A percentile compares a stretch with the other conserved stretches of the same genome.
phyloP scores from a whole-genome alignment of 2,113 vertebrate genomes.

The Fukomys damarensis region DNA sequence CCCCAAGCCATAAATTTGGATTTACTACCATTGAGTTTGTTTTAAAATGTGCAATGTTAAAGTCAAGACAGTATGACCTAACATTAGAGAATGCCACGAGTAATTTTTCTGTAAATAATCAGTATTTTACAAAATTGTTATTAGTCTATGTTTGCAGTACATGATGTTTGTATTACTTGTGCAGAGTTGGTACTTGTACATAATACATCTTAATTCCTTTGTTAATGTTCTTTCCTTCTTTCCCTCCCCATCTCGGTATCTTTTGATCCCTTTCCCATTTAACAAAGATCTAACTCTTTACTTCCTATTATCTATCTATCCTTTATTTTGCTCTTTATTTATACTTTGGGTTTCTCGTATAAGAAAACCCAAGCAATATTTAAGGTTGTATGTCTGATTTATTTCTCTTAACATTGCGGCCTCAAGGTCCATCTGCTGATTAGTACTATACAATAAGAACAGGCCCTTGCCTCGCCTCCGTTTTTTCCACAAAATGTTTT shows the following conservation, averaged over 20 bases:
- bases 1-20: background rate
- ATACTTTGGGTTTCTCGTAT: background rate
- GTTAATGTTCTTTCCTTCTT: background rate
- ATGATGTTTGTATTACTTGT: background rate
- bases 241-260: background rate
- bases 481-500: no score
- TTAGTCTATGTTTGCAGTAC: background rate
- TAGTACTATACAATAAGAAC: no score
- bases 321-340: background rate
- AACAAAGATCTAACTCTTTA: background rate
- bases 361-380: background rate
- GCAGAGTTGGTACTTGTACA: background rate
- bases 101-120: background rate
- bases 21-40: background rate
- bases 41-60: background rate
- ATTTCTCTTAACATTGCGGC: background rate
- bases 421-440: background rate
- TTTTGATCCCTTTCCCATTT: background rate
- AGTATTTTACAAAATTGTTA: background rate
- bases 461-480: no score
- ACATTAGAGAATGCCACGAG: background rate
- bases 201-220: background rate
- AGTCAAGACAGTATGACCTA: background rate
- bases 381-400: background rate
- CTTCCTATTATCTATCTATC: background rate